Evolutionary conservation across 2,797 vertebrate species (phyloP).

Genomic region (Brachymystax lenok): DNA sequence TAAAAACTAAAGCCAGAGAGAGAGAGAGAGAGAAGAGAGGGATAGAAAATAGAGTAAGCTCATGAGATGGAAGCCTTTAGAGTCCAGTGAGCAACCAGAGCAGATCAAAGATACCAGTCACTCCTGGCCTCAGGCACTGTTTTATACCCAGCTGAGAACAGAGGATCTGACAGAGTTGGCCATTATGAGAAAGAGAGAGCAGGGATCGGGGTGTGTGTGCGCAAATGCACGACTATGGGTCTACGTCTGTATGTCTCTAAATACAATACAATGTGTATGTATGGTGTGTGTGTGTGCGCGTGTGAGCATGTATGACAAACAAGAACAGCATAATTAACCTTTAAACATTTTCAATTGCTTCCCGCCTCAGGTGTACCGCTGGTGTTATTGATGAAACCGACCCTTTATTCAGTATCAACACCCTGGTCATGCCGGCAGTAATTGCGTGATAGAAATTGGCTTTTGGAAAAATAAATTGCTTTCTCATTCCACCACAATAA

Average conservation of each 20-base stretch:
- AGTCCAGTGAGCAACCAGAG: background rate
- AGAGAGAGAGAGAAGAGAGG: background rate
- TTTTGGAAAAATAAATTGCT: constrained; percentile 40
- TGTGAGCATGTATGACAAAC: constrained; percentile 26
- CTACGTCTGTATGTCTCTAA: constrained; percentile 1
- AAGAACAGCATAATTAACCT: constrained; percentile 62
- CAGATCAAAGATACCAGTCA: background rate
- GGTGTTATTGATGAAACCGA: constrained; percentile 46
- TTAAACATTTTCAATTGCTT: constrained; percentile 46
- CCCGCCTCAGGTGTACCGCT: constrained; percentile 48
- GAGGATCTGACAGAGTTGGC: background rate
- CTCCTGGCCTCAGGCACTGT: background rate
- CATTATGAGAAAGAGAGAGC: background rate
- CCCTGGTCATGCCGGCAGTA: constrained; percentile 40
- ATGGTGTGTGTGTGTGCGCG: constrained; percentile 1
- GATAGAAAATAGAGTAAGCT: background rate
- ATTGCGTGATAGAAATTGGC: constrained; percentile 46
- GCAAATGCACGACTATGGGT: background rate
- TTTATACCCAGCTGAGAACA: constrained; percentile 11
- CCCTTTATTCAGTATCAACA: constrained; percentile 37
- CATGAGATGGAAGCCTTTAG: background rate
- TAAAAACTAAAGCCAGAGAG: background rate
- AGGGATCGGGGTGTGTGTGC: constrained; percentile 8
- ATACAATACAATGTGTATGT: background rate
- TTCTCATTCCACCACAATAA: background rate